These are phyloP conservation scores for Mustela lutreola DNA, from an alignment of 2,113 vertebrate species.

Conservation along the genomic window DNA sequence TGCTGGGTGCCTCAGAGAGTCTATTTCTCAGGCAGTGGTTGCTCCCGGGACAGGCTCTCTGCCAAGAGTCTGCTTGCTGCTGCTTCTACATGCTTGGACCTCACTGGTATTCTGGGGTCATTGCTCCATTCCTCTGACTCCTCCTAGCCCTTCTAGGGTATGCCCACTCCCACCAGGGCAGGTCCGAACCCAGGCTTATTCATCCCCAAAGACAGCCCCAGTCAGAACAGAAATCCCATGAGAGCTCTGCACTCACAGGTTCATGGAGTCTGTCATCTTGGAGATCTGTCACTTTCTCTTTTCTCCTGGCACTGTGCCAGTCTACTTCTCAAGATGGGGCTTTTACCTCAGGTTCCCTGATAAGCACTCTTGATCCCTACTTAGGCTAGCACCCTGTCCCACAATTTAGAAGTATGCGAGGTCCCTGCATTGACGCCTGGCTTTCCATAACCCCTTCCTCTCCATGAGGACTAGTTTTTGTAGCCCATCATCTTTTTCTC, in stretches of 20 bases:
- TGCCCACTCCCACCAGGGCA: background rate
- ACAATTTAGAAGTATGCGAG: background rate
- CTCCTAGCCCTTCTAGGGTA: too few relatives aligned
- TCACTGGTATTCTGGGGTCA: background rate
- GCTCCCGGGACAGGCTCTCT: too few relatives aligned
- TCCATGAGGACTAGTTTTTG: background rate
- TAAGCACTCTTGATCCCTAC: background rate
- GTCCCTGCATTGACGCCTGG: background rate
- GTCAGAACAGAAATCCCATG: background rate
- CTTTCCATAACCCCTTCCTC: background rate
- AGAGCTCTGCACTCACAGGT: background rate
- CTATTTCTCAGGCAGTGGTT: background rate
- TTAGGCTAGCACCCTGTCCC: background rate
- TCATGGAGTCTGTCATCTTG: background rate
- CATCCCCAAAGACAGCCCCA: background rate
- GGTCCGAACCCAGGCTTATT: too few relatives aligned
- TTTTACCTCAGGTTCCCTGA: background rate
- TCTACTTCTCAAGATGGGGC: background rate
- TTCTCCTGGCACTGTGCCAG: background rate
- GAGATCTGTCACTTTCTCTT: background rate
- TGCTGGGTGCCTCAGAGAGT: background rate
- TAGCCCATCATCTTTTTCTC: background rate
- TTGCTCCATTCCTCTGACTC: background rate
- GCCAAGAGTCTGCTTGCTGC: background rate
- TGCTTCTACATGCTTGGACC: background rate